These are phyloP conservation scores for Acridotheres tristis DNA, from an alignment of 2,797 vertebrate species.

Conservation along the genomic window DNA sequence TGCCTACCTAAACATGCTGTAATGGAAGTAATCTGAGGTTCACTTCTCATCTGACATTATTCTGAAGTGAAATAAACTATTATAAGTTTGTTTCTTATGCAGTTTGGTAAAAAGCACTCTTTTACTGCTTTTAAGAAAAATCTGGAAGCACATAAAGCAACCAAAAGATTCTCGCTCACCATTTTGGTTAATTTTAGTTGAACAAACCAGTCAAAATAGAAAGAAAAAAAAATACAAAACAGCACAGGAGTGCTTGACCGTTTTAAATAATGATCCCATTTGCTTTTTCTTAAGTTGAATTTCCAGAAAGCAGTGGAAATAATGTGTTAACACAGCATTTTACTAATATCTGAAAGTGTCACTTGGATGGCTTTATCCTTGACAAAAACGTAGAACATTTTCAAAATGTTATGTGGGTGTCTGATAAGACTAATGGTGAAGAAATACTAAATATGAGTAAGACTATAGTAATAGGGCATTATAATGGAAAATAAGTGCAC, in stretches of 20 bases:
- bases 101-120: conserved; percentile 28
- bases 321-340: background rate
- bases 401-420: conserved; percentile 11
- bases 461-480: background rate
- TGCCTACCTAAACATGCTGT: background rate
- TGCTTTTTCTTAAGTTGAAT: background rate
- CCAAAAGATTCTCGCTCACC: background rate
- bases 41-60: background rate
- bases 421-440: background rate
- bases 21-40: conserved; percentile 35
- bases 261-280: conserved; percentile 3
- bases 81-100: conserved; percentile 1
- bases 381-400: background rate
- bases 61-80: conserved; percentile 42
- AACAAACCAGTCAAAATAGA: background rate
- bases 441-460: background rate
- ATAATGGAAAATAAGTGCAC: background rate
- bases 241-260: background rate
- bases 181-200: conserved; percentile 17
- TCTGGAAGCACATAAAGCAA: background rate
- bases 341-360: background rate
- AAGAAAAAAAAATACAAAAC: background rate
- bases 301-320: background rate
- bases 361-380: background rate
- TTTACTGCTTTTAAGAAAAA: conserved; percentile 21